These are phyloP conservation scores for Notoglanidium macrostoma DNA, from an alignment of 2,797 vertebrate species.

Conservation along the genomic window DNA sequence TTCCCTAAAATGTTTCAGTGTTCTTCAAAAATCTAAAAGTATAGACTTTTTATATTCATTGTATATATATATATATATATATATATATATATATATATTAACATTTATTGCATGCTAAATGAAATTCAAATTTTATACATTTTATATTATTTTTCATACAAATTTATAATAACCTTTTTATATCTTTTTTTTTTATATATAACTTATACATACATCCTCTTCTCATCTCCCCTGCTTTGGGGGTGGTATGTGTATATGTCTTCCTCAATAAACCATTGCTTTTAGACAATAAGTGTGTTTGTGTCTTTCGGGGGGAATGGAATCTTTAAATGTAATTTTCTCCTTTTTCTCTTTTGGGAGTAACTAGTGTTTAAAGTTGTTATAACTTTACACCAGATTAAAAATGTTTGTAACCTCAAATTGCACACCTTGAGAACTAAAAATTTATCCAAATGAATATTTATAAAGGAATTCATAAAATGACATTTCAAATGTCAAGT, in stretches of 20 bases:
- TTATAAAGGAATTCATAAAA: not conserved
- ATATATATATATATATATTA: not conserved
- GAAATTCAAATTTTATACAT: not conserved
- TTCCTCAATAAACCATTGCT: not conserved
- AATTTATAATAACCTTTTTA: too few species aligned
- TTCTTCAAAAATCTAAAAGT: too few species aligned
- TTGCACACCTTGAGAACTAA: not conserved
- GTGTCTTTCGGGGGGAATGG: not conserved
- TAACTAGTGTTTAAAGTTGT: not conserved
- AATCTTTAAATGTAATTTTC: not conserved
- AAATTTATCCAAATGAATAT: not conserved
- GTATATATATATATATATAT: too few species aligned
- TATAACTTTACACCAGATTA: not conserved
- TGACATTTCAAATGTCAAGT: not conserved
- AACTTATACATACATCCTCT: too few species aligned
- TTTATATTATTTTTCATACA: too few species aligned
- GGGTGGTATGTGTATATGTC: too few species aligned
- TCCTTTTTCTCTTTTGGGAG: too few species aligned
- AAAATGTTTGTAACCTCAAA: not conserved
- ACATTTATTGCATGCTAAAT: not conserved
- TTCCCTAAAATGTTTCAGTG: too few species aligned
- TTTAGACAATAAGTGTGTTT: not conserved
- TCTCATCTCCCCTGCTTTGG: too few species aligned
- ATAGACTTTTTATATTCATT: too few species aligned
- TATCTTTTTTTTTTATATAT: too few species aligned